These are phyloP conservation scores for Dromaius novaehollandiae DNA, from an alignment of 2,113 vertebrate species.

Conservation along the genomic window DNA sequence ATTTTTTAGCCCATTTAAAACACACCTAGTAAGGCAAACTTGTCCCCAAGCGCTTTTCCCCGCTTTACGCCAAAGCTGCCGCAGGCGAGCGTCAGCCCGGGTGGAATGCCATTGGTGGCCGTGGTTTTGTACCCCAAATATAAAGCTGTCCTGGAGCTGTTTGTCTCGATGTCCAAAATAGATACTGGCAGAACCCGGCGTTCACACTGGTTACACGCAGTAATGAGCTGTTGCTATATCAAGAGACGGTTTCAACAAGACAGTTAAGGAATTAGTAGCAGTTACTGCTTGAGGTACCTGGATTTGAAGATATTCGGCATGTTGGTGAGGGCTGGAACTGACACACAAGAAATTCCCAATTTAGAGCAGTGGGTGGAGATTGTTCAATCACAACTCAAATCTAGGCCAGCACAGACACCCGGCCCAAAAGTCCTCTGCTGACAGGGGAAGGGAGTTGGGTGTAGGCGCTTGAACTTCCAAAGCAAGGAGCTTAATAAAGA, in stretches of 20 bases:
- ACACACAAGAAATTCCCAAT: neutral
- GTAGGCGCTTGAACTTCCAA: neutral
- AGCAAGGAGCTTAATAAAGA: neutral
- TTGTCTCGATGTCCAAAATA: neutral
- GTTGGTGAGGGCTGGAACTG: neutral
- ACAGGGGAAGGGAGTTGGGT: neutral
- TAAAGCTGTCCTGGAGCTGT: neutral
- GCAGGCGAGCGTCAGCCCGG: neutral
- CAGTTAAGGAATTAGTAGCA: neutral
- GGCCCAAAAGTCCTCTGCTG: neutral
- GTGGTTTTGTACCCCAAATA: neutral
- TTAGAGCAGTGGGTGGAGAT: neutral
- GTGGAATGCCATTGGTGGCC: neutral
- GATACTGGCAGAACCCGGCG: neutral
- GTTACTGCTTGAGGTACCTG: neutral
- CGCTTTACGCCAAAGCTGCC: accelerated
- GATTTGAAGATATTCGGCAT: neutral
- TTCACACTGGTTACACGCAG: neutral
- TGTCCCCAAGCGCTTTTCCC: neutral
- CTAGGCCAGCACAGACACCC: neutral
- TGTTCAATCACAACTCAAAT: neutral
- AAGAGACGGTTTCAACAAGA: neutral
- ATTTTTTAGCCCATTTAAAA: neutral
- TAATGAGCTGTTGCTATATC: neutral
- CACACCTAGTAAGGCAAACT: neutral